Percentiles rank a stretch among this genome's conserved stretches.
phyloP scores from a whole-genome alignment of 2,888 invertebrate species.

The Callosobruchus maculatus region DNA sequence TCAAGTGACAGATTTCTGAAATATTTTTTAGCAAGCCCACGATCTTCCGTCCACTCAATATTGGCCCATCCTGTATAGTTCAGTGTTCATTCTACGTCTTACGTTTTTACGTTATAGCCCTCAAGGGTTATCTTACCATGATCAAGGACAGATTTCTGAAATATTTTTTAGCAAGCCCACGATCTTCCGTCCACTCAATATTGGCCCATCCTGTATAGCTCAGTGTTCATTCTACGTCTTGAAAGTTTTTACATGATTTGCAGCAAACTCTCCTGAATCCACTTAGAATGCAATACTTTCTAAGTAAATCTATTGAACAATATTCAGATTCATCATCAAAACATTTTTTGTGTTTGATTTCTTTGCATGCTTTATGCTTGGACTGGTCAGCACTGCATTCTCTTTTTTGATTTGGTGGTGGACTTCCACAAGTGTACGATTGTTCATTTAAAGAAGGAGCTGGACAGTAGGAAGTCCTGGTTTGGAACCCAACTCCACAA shows the following conservation, averaged over 20 bases:
- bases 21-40: no score
- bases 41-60: no score
- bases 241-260: conserved; percentile 47
- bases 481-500: conserved; percentile 58
- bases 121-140: no score
- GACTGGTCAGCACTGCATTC: conserved; percentile 48
- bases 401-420: conserved; percentile 53
- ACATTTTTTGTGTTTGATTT: conserved; percentile 31
- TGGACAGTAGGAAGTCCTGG: conserved; percentile 54
- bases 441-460: conserved; percentile 51
- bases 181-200: no score
- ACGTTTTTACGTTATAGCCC: no score
- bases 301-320: conserved; percentile 52
- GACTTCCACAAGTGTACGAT: conserved; percentile 53
- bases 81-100: no score
- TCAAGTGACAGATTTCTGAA: no score
- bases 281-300: conserved; percentile 38
- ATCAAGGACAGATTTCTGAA: no score
- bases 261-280: conserved; percentile 61
- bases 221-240: neutral
- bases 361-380: conserved; percentile 29
- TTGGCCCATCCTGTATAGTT: no score
- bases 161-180: no score
- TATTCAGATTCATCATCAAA: conserved; percentile 45
- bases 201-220: no score